These are phyloP conservation scores for Pseudochirops cupreus DNA, from an alignment of 2,797 vertebrate species.

Conservation along the genomic window DNA sequence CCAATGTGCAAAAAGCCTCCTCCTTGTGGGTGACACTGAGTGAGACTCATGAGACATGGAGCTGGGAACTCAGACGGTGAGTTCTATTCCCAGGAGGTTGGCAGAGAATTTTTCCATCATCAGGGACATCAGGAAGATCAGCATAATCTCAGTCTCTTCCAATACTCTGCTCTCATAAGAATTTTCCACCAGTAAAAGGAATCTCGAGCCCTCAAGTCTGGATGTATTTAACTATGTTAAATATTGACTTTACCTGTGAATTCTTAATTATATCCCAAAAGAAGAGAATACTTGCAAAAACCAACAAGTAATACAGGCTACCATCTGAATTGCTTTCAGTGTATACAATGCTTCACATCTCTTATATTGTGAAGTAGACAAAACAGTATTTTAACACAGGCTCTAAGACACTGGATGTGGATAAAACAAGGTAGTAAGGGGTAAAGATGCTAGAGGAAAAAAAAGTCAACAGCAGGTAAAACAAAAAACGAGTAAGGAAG, in stretches of 20 bases:
- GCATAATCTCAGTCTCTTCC: not conserved
- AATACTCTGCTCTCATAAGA: not conserved
- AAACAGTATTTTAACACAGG: constrained; percentile 34
- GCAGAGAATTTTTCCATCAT: not conserved
- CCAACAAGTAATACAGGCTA: not conserved
- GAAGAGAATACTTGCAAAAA: not conserved
- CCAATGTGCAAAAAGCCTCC: not conserved
- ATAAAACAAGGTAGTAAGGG: not conserved
- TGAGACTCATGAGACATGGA: not conserved
- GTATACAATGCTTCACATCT: constrained; percentile 20
- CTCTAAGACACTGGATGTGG: constrained; percentile 19
- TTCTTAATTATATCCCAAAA: not conserved
- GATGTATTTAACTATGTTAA: not conserved
- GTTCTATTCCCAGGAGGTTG: not conserved
- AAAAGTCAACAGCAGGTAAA: not conserved
- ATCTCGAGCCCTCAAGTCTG: not conserved
- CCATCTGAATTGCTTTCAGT: not conserved
- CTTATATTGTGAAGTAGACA: constrained; percentile 8
- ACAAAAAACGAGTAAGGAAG: not conserved
- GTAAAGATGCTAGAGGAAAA: not conserved
- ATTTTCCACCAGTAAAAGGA: not conserved
- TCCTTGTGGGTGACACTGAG: not conserved
- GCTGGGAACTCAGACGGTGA: not conserved
- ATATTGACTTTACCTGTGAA: not conserved
- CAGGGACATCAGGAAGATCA: not conserved